These are phyloP conservation scores for Hetaerina americana DNA, from an alignment of 1,140 invertebrate genomes.

Conservation along the genomic window DNA sequence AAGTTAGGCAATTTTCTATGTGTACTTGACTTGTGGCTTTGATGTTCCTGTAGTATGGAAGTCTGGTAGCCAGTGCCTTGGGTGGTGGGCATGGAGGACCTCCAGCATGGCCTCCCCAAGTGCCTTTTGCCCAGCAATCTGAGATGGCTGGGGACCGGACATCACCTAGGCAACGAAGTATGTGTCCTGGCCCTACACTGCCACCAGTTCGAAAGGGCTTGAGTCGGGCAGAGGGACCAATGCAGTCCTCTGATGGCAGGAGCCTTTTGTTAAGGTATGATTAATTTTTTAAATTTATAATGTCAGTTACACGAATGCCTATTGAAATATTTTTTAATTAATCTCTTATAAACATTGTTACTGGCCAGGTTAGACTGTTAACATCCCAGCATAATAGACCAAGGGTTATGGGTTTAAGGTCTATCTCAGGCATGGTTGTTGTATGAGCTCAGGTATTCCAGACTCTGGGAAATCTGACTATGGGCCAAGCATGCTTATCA, in stretches of 20 bases:
- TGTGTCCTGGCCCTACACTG: background rate
- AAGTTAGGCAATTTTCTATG: no score
- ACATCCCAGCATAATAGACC: no score
- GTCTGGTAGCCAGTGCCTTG: slow-evolving; percentile 10
- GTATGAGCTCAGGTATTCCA: no score
- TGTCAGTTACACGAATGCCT: no score
- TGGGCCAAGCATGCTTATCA: no score
- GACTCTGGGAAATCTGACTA: no score
- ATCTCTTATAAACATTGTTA: no score
- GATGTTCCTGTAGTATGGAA: slow-evolving; percentile 24
- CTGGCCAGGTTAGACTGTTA: no score
- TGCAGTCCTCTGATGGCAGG: slow-evolving; percentile 26
- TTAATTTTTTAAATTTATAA: slow-evolving; percentile 8
- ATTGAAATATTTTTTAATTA: no score
- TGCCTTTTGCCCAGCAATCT: slow-evolving; percentile 8
- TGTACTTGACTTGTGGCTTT: no score
- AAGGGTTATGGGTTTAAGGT: no score
- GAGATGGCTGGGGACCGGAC: slow-evolving; percentile 13
- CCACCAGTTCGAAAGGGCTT: slow-evolving; percentile 30
- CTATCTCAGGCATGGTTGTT: no score
- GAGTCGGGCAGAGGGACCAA: slow-evolving; percentile 40
- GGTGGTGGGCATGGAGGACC: background rate
- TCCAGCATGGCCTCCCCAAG: background rate
- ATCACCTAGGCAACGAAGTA: slow-evolving; percentile 2
- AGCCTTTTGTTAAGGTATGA: slow-evolving; percentile 29